Evolutionary conservation across 2,888 invertebrate species (phyloP), one percentile per base, ranked within the genome.

Genomic region (Pecten maximus): DNA sequence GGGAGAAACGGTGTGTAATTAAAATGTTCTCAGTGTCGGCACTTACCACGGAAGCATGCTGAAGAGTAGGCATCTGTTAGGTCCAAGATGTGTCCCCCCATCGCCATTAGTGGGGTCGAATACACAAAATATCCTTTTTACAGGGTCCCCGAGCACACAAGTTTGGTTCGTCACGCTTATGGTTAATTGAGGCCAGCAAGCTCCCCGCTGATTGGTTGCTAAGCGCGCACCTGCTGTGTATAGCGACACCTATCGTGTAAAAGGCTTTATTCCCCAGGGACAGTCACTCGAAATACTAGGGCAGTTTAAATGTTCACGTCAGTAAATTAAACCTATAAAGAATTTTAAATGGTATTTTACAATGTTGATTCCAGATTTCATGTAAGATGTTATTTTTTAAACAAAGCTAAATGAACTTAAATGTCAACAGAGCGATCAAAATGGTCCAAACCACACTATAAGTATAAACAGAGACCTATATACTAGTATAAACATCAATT

Each of bases 171-270:
- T 87, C 28, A 87, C 87, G 40, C 87, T 40, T 39, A 87, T 87
- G 23, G 40, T 40, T 48, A 89, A 40, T 54, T 89, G 87, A 48
- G 87, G 35, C 48, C 48, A 87, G 48, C 44, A 86, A 89, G 50
- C 90, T 90, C 28, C 16, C 28, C 87, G 44, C 28, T 90, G 92
- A 92, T 92, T 92, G 92, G 92, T 92, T 92, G 92, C 92, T 92
- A 92, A 90, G 92, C 91, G 91, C 92, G 92, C 90, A 91, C 91
- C 89, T 90, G 90, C 87, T 54, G 54, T 54, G 54, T 54, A 54
- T 54, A 54, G 54, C 54, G 54, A 54, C 54, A 54, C 54, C 54
- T 54, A 54, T 54, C 2, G 16, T 15, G 19, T n/a, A 44, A n/a
- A n/a, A n/a, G 4, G 8, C 44, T 54, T 54, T 54, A 54, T 54